phyloP scores from a whole-genome alignment of 2,888 invertebrate genomes.

The Folsomia candida region DNA sequence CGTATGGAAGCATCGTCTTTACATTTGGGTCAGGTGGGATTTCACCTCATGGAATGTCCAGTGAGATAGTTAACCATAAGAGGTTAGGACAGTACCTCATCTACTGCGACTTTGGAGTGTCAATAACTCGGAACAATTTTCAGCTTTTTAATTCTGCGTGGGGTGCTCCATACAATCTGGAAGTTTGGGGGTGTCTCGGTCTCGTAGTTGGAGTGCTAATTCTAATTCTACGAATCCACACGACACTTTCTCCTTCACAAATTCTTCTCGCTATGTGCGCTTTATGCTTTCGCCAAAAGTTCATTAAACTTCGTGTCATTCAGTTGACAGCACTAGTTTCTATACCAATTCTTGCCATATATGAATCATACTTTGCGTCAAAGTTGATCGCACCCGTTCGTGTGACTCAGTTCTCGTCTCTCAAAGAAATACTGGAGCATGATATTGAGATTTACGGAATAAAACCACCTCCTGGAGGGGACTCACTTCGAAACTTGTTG shows the following conservation, averaged over 20 bases:
- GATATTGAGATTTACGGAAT: background rate
- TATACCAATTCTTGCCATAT: background rate
- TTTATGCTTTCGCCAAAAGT: background rate
- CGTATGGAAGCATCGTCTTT: background rate
- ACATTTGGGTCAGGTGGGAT: background rate
- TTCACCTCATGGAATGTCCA: background rate
- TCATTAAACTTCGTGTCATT: background rate
- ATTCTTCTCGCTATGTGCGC: background rate
- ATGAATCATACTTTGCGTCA: background rate
- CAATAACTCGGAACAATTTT: background rate
- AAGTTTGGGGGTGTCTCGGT: background rate
- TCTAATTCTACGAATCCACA: background rate
- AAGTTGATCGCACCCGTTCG: background rate
- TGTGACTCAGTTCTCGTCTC: background rate
- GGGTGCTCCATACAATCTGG: background rate
- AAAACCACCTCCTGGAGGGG: background rate
- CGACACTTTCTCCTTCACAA: background rate
- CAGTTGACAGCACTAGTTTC: background rate
- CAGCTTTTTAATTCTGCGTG: background rate
- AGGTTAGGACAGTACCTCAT: background rate
- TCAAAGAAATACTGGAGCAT: background rate
- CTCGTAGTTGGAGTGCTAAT: no score
- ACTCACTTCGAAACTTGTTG: background rate
- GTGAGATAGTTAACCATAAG: background rate
- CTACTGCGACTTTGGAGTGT: background rate